Percentiles rank a stretch among this genome's conserved stretches.
These are phyloP conservation scores for Neocrepidodera transversa DNA, from an alignment of 2,888 invertebrate species.

Conservation along the genomic window DNA sequence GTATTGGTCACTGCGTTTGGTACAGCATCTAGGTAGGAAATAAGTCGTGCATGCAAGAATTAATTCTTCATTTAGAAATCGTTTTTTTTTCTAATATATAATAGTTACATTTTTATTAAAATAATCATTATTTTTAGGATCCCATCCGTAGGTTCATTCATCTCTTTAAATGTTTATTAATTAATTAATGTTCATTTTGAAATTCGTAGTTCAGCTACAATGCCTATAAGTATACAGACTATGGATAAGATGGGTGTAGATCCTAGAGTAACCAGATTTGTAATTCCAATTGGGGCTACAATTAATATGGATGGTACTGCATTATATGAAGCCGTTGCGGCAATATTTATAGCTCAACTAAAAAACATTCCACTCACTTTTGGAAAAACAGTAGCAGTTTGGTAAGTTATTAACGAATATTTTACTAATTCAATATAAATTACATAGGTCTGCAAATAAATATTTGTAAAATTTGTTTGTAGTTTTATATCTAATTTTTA, in stretches of 20 bases:
- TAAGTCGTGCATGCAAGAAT: slow-evolving; percentile 3
- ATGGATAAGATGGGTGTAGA: slow-evolving; percentile 92
- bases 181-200: too few species aligned
- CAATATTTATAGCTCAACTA: slow-evolving; percentile 96
- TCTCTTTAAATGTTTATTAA: too few species aligned
- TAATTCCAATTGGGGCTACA: slow-evolving; percentile 96
- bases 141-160: too few species aligned
- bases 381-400: slow-evolving; percentile 89
- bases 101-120: too few species aligned
- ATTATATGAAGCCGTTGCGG: slow-evolving; percentile 96
- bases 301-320: slow-evolving; percentile 99
- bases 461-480: too few species aligned
- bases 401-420: too few species aligned
- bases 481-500: too few species aligned
- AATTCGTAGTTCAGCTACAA: slow-evolving; percentile 80
- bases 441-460: too few species aligned
- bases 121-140: too few species aligned
- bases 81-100: too few species aligned
- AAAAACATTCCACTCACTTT: slow-evolving; percentile 82
- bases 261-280: slow-evolving; percentile 90
- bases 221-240: slow-evolving; percentile 79
- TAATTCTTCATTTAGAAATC: neutral
- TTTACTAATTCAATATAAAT: too few species aligned
- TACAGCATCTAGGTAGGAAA: slow-evolving; percentile 82
- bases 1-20: slow-evolving; percentile 96